Conservation (phyloP, 1,140 invertebrate genomes). For the Saccostrea glomerata region DNA sequence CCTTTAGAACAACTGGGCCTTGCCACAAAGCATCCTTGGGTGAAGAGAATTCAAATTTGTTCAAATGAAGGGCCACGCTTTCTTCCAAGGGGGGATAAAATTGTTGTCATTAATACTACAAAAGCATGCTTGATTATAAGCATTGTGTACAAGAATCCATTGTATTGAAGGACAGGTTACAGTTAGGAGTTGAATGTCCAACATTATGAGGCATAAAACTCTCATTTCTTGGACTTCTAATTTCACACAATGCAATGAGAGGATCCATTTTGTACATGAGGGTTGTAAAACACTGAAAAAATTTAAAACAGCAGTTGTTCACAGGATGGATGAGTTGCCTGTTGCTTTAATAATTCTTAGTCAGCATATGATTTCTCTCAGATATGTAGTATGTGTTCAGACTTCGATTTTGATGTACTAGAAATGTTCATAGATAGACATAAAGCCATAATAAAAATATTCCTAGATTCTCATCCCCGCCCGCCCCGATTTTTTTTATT, state of each 20-base stretch:
- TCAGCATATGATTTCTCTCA: conserved; percentile 20
- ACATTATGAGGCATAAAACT: background rate
- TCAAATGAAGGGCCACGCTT: too few species aligned
- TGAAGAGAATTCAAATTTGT: too few species aligned
- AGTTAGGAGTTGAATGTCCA: background rate
- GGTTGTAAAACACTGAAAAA: background rate
- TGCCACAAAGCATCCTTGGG: too few species aligned
- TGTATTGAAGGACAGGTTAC: too few species aligned
- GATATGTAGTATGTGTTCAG: conserved; percentile 33
- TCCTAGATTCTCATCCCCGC: too few species aligned
- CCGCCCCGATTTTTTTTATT: too few species aligned
- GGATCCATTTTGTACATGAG: conserved; percentile 7
- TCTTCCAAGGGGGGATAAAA: too few species aligned
- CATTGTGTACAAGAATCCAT: too few species aligned
- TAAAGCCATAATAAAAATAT: too few species aligned
- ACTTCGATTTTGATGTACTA: conserved; percentile 27
- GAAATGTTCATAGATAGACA: conserved; percentile 21
- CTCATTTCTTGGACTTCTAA: background rate
- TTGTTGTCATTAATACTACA: too few species aligned
- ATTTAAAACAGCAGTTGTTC: background rate
- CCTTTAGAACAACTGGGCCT: too few species aligned
- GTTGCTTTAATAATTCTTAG: conserved; percentile 26
- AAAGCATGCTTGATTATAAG: too few species aligned
- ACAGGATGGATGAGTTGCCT: conserved; percentile 24
- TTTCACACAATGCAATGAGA: conserved; percentile 27